Conservation (phyloP, 2,113 vertebrate genomes). For the human (Homo sapiens) region DNA sequence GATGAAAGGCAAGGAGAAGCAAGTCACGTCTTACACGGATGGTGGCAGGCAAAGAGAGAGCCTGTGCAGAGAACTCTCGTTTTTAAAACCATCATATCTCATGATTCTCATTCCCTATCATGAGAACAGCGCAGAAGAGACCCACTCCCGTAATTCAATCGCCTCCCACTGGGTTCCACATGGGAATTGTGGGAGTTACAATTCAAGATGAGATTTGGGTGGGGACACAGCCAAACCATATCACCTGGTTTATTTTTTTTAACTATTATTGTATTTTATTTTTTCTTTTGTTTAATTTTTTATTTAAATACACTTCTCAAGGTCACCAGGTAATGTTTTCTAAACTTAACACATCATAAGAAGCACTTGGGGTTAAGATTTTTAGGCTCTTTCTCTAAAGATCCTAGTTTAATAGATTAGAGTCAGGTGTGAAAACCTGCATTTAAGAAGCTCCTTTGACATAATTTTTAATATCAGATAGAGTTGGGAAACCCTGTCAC, state of each 20-base stretch:
- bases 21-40: too few species aligned
- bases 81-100: too few species aligned
- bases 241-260: neutral
- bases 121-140: too few species aligned
- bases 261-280: neutral
- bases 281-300: neutral
- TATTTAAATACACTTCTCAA: neutral
- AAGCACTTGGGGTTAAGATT: neutral
- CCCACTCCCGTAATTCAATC: too few species aligned
- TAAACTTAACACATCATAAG: neutral
- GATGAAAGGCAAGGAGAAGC: too few species aligned
- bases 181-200: too few species aligned
- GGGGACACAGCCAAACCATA: too few species aligned
- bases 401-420: neutral
- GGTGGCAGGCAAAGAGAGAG: too few species aligned
- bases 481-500: neutral
- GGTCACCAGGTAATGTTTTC: neutral
- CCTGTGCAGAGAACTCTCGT: too few species aligned
- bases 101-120: too few species aligned
- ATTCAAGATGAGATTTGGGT: too few species aligned
- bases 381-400: neutral
- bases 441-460: neutral
- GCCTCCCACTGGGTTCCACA: too few species aligned
- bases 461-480: neutral
- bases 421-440: neutral